Evolutionary conservation across 2,888 invertebrate genomes (phyloP), one percentile per base, ranked within the genome.

Genomic region (Drosophila ustulata): DNA sequence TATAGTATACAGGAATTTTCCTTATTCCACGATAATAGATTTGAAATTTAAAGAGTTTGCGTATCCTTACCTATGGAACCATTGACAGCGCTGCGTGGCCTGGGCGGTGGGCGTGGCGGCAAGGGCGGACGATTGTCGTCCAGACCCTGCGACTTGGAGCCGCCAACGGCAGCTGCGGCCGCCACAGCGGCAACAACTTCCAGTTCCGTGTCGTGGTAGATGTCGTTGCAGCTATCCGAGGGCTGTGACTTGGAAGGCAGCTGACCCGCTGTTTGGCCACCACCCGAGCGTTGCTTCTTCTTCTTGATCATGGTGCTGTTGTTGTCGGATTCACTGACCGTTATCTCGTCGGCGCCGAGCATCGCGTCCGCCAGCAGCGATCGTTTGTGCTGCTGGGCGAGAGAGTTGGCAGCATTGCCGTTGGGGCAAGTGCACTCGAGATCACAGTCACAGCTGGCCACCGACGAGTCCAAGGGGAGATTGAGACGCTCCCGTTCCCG

Each of bases 41-140:
- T 34, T 3, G 3, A 32, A 3, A 9, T 8, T 9, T 2, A 37
- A 37, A 5, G 11, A n/a, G 37, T 37, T 49, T 1, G 7, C 13
- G 32, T 9, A 18, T 52, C 55, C 85, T 88, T 65, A 91, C 90
- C 86, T 61, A 80, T 87, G 30, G 80, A 79, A n/a, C 86, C 89
- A 26, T 81, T 82, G 1, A 75, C 59, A 11, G 75, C 63, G 51
- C 77, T 84, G 39, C 89, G 78, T 9, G 90, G 89, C 8, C 91
- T 75, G 23, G 92, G 91, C 25, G 92, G 92, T 28, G 92, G 92
- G 39, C 92, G 83, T 41, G 92, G 92, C 23, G 92, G 92, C 66
- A 92, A 62, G 0, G 92, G 92, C 25, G 92, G 92, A 3, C 92
- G 90, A 74, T 91, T 88, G 72, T 92, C 91, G 59, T 91, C 91